Evolutionary conservation across 2,888 invertebrate genomes (phyloP).

Genomic region (Aproaerema taeniolella): DNA sequence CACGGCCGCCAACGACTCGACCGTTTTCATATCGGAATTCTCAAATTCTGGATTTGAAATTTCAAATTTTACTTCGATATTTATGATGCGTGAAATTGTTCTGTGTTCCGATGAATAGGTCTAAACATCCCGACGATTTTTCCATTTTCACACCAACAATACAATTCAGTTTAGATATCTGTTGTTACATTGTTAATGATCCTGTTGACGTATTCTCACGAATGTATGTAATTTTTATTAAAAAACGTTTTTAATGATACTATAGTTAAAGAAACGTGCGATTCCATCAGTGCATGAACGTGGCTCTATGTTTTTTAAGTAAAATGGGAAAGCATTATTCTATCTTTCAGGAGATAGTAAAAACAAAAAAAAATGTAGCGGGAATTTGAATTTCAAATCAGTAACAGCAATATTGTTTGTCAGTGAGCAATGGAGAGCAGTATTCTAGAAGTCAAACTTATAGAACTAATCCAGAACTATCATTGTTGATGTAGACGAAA

Average conservation of each 20-base stretch:
- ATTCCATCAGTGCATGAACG: too few relatives aligned
- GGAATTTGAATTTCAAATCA: too few relatives aligned
- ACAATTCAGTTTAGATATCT: constrained; percentile 52
- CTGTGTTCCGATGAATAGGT: constrained; percentile 46
- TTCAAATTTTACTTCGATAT: constrained; percentile 52
- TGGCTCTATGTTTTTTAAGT: too few relatives aligned
- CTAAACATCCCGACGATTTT: constrained; percentile 53
- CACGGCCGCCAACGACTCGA: constrained; percentile 56
- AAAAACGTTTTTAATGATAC: constrained; percentile 14
- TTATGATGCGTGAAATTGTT: constrained; percentile 74
- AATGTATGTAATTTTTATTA: constrained; percentile 21
- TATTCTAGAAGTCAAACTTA: too few relatives aligned
- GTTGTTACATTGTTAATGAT: constrained; percentile 60
- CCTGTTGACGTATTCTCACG: constrained; percentile 45
- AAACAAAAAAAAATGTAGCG: too few relatives aligned
- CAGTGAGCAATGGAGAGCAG: too few relatives aligned
- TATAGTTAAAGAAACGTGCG: constrained; percentile 10
- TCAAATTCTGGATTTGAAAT: too few relatives aligned
- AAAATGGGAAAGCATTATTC: too few relatives aligned
- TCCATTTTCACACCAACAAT: constrained; percentile 68
- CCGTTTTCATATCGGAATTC: constrained; percentile 52
- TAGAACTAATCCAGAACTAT: too few relatives aligned
- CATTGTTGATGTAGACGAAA: too few relatives aligned
- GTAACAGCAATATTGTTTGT: too few relatives aligned
- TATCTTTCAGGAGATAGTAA: too few relatives aligned